Conservation (phyloP, 2,797 vertebrate species). For the Sebastiscus tertius region DNA sequence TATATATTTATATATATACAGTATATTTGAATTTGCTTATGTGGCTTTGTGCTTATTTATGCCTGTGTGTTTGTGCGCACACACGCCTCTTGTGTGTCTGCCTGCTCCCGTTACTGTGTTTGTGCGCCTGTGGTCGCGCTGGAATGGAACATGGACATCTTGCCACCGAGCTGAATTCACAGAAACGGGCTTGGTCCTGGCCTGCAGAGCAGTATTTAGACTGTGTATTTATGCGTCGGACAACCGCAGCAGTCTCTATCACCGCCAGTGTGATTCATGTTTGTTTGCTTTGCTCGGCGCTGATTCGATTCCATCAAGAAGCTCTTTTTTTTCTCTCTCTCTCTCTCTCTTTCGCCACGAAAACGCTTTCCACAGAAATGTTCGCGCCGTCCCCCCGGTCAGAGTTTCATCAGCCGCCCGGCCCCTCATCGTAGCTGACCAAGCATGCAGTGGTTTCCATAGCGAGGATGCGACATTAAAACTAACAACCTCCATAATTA, state of each 20-base stretch:
- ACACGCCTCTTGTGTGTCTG: conserved; percentile 64
- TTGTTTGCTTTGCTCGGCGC: conserved; percentile 74
- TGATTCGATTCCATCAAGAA: conserved; percentile 70
- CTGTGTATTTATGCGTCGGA: conserved; percentile 78
- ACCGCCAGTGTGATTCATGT: conserved; percentile 77
- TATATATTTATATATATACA: background rate
- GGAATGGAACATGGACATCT: conserved; percentile 79
- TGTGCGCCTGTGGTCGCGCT: conserved; percentile 73
- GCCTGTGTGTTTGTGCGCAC: conserved; percentile 51
- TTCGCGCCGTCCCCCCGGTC: conserved; percentile 58
- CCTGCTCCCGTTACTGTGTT: conserved; percentile 74
- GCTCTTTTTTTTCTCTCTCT: background rate
- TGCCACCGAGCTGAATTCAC: conserved; percentile 77
- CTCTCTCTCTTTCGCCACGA: background rate
- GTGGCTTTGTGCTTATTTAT: conserved; percentile 75
- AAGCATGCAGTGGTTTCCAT: conserved; percentile 75
- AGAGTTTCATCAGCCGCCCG: conserved; percentile 60
- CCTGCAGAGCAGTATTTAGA: conserved; percentile 77
- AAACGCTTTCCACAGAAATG: conserved; percentile 56
- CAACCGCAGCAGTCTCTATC: conserved; percentile 79
- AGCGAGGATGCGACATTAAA: conserved; percentile 76
- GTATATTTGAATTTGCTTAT: conserved; percentile 68
- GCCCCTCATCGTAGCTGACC: conserved; percentile 64
- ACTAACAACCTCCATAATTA: conserved; percentile 81
- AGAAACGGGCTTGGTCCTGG: conserved; percentile 75